Base-by-base conservation (phyloP, 2,888 invertebrate species). In the Octodonta nipae region DNA sequence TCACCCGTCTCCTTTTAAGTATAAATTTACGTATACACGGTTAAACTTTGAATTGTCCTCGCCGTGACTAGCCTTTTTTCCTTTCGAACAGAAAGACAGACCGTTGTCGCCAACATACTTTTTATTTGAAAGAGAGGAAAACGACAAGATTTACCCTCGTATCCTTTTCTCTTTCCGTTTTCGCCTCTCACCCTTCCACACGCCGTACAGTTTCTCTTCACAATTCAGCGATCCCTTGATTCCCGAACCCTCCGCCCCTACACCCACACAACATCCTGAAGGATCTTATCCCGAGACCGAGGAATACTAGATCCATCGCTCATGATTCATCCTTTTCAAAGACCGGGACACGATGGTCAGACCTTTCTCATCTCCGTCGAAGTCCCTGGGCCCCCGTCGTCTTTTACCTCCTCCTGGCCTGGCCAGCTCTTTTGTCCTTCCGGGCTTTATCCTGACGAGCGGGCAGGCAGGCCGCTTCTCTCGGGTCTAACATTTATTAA, bases 241-340 rank as follows among this genome's bases (percentile, higher is more conserved):
- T 11, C 8, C 15, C 13, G 15, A 15, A 28, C 28, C 28, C 16
- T 16, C 28, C 13, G 5, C 34, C 28, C 28, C 34, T 22, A 24
- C 26, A 26, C 32, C 10, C 37, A 28, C 16, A n/a, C 25, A 32
- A 33, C 33, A 32, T 43, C 34, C 41, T 35, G 48, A 51, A 52
- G 55, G 54, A 51, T 51, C 56, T 56, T 55, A 55, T 55, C 55
- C 55, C 46, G 47, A 51, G n/a, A n/a, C n/a, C n/a, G n/a, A n/a
- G n/a, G n/a, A n/a, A n/a, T n/a, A n/a, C 50, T n/a, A 28, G 28
- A 28, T 15, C 28, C 28, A 28, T 28, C 28, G 28, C 28, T 28
- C 28, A 28, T 28, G 58, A 58, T 56, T 58, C 56, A 58, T 57
- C 55, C 58, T 54, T 56, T 56, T 52, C 48, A 49, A 50, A 33